Conservation (phyloP, 2,113 vertebrate species). For the Mus musculus region DNA sequence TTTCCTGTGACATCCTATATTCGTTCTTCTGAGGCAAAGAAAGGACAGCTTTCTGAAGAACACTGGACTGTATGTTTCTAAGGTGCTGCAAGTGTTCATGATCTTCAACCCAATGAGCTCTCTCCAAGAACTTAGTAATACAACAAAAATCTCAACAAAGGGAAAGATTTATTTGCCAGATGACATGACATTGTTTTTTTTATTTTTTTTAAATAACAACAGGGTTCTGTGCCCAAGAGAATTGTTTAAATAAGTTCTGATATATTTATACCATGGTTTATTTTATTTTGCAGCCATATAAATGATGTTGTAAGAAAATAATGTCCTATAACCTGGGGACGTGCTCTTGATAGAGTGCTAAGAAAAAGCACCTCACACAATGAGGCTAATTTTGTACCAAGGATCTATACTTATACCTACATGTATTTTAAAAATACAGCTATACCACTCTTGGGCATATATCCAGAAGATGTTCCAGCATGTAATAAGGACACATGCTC, state of each 20-base stretch:
- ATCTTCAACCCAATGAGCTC: slow-evolving; percentile 33
- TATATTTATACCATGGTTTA: slow-evolving; percentile 62
- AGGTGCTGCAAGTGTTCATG: slow-evolving; percentile 36
- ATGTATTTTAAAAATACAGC: neutral
- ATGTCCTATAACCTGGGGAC: slow-evolving; percentile 30
- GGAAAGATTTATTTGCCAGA: slow-evolving; percentile 46
- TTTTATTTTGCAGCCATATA: slow-evolving; percentile 66
- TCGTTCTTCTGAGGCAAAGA: slow-evolving; percentile 45
- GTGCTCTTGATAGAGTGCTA: slow-evolving; percentile 52
- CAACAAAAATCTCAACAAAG: neutral
- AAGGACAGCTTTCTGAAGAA: slow-evolving; percentile 35
- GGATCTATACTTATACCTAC: slow-evolving; percentile 35
- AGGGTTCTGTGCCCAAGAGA: neutral
- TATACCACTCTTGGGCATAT: too few species aligned
- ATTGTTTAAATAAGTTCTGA: slow-evolving; percentile 57
- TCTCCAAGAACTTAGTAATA: slow-evolving; percentile 37
- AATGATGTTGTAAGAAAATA: slow-evolving; percentile 58
- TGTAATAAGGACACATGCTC: too few species aligned
- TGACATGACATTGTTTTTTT: slow-evolving; percentile 24
- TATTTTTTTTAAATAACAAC: neutral
- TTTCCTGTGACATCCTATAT: slow-evolving; percentile 14
- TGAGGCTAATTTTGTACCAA: slow-evolving; percentile 50
- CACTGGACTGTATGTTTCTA: slow-evolving; percentile 10
- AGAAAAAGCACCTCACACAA: slow-evolving; percentile 28
- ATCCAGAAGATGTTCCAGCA: too few species aligned